Percentiles rank a stretch among this genome's conserved stretches.
Evolutionary conservation across 2,797 vertebrate genomes (phyloP).

Genomic region (Premnoplex brunnescens): DNA sequence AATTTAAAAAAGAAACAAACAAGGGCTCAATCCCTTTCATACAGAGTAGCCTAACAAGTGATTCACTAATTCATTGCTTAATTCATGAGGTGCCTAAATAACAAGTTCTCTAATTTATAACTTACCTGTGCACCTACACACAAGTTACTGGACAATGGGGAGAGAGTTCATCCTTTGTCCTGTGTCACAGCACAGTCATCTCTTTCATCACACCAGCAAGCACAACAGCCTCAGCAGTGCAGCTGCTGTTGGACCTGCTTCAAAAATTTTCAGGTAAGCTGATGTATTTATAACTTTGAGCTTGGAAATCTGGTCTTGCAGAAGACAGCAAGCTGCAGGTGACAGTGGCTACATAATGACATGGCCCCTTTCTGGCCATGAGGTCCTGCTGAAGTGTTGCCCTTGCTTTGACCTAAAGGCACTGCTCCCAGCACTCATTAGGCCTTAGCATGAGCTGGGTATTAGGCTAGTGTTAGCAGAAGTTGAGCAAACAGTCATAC

Average conservation of each 20-base stretch:
- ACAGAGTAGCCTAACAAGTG: neutral
- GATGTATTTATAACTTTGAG: neutral
- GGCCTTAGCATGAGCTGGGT: neutral
- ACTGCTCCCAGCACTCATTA: neutral
- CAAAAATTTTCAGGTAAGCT: neutral
- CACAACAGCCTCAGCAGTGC: neutral
- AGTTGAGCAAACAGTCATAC: neutral
- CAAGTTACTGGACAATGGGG: rapidly evolving
- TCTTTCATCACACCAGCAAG: neutral
- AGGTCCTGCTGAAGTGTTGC: rapidly evolving
- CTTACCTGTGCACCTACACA: neutral
- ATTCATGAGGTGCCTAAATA: neutral
- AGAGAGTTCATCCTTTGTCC: neutral
- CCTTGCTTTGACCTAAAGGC: neutral
- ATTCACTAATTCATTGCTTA: neutral
- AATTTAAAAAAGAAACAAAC: neutral
- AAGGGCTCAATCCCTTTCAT: neutral
- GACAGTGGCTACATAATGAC: neutral
- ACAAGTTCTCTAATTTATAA: neutral
- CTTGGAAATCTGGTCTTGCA: neutral
- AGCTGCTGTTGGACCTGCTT: neutral
- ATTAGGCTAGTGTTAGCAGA: neutral
- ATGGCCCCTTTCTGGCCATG: neutral
- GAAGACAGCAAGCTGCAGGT: neutral
- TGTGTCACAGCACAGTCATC: neutral